phyloP scores from a whole-genome alignment of 2,113 vertebrate genomes.

The Irena cyanogastra region DNA sequence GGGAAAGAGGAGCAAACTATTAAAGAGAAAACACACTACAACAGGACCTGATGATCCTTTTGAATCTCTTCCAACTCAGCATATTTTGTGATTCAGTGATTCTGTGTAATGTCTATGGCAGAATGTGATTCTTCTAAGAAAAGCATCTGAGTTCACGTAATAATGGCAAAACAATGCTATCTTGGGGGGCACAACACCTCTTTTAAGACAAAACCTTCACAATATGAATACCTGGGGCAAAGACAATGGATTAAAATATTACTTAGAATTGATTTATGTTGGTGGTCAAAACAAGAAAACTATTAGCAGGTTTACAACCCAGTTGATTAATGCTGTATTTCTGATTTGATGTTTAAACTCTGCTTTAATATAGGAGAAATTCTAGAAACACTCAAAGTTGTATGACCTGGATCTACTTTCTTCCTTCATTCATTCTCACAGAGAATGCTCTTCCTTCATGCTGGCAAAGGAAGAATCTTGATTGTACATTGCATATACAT shows the following conservation, averaged over 20 bases:
- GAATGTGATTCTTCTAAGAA: background rate
- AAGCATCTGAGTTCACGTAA: background rate
- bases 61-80: background rate
- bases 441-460: background rate
- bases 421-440: background rate
- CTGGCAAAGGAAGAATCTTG: background rate
- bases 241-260: background rate
- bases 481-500: background rate
- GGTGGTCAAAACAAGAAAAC: background rate
- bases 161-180: background rate
- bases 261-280: background rate
- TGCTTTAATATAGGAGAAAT: background rate
- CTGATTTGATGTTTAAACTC: background rate
- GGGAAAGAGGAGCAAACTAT: background rate
- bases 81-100: background rate
- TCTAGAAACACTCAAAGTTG: background rate
- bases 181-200: background rate
- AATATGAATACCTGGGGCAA: background rate
- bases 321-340: background rate
- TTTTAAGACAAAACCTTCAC: background rate
- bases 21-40: background rate
- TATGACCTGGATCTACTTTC: background rate
- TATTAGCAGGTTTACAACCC: background rate
- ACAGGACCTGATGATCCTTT: background rate
- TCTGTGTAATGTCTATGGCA: background rate